Percentiles rank a stretch among this genome's conserved stretches.
These are phyloP conservation scores for Paramormyrops kingsleyae DNA, from an alignment of 2,113 vertebrate genomes.

Conservation along the genomic window DNA sequence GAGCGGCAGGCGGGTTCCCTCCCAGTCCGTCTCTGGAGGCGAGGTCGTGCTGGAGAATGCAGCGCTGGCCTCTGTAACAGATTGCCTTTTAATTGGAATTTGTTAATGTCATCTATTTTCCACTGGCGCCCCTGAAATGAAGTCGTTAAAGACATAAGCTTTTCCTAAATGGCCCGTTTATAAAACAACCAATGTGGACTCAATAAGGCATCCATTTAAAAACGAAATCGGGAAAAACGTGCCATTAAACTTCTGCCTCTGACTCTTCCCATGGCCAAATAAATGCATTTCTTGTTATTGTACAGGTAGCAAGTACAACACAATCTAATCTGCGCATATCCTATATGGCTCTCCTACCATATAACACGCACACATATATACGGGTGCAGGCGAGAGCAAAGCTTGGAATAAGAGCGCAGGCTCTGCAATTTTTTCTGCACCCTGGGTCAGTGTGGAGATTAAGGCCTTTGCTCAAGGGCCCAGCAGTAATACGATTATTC, in stretches of 20 bases:
- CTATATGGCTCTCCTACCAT: neutral
- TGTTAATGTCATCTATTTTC: constrained; percentile 44
- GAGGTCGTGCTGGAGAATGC: neutral
- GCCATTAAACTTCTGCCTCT: neutral
- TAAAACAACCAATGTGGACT: constrained; percentile 44
- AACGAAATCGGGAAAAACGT: neutral
- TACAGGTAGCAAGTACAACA: neutral
- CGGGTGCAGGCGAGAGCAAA: neutral
- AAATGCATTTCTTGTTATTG: neutral
- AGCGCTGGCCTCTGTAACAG: constrained; percentile 29
- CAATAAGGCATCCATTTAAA: constrained; percentile 17
- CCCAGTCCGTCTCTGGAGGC: neutral
- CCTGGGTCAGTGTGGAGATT: neutral
- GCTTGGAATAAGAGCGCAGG: neutral
- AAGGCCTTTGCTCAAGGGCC: neutral
- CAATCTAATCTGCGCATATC: neutral
- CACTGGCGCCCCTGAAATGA: constrained; percentile 37
- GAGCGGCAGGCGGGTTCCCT: neutral
- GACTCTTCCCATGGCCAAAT: neutral
- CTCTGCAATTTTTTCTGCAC: neutral
- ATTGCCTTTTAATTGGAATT: constrained; percentile 43
- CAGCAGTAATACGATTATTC: neutral
- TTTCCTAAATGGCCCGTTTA: constrained; percentile 44
- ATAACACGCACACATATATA: neutral
- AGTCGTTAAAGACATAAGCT: constrained; percentile 54